Percentiles rank a stretch among this genome's conserved stretches.
Evolutionary conservation across 2,888 invertebrate species (phyloP).

Genomic region (Esperia sulphurella): DNA sequence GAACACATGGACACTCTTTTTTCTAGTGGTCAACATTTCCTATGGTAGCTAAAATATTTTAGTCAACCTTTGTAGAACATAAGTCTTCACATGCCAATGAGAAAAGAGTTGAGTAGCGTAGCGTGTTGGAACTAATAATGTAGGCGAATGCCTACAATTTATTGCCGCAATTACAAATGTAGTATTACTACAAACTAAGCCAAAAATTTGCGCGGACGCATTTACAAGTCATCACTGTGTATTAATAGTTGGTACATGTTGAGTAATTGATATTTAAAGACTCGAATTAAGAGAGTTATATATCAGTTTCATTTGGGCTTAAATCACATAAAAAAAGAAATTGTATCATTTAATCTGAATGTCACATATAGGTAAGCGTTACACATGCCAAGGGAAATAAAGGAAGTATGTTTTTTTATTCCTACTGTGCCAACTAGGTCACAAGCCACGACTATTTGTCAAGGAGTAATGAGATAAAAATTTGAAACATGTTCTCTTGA

Average conservation of each 20-base stretch:
- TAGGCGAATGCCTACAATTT: not conserved
- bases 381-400: conserved; percentile 11
- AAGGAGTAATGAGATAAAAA: conserved; percentile 44
- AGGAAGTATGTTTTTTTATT: conserved; percentile 45
- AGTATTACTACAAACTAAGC: conserved; percentile 21
- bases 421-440: conserved; percentile 65
- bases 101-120: too few relatives aligned
- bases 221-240: conserved; percentile 28
- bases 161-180: conserved; percentile 1
- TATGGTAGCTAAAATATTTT: too few relatives aligned
- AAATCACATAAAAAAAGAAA: not conserved
- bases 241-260: conserved; percentile 31
- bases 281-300: conserved; percentile 2
- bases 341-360: not conserved
- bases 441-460: conserved; percentile 43
- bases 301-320: not conserved
- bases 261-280: conserved; percentile 36
- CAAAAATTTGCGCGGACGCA: conserved; percentile 23
- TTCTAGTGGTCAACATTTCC: too few relatives aligned
- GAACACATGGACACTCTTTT: too few relatives aligned
- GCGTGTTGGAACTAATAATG: too few relatives aligned
- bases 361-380: conserved; percentile 3
- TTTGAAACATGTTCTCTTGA: not conserved
- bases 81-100: too few relatives aligned
- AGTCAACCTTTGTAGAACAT: not conserved